Base-by-base conservation (phyloP, 2,888 invertebrate genomes). In the Sclerodermus sp. region DNA sequence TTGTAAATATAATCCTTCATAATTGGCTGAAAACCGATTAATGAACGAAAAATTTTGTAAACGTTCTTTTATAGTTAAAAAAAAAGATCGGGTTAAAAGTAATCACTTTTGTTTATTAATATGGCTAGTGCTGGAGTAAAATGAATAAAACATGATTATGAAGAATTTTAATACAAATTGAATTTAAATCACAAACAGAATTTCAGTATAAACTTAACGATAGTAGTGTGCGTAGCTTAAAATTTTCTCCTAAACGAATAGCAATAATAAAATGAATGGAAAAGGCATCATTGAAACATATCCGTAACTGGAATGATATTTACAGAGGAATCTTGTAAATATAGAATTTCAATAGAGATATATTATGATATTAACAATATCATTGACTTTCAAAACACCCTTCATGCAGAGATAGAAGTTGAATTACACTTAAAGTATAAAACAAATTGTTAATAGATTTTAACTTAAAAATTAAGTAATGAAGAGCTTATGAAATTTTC, bases 11-110 rank as follows among this genome's bases (percentile, higher is more conserved):
- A 29, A 47, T 14, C 44, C 43, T 40, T 32, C 12, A 49, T 43
- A 40, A 39, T 46, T 50, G 46, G 39, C 49, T 42, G 54, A 45
- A 23, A 23, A 23, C 42, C 42, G 43, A 8, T 23, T 23, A 10
- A 41, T 17, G 18, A 12, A n/a, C 6, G 30, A 15, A 45, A 13
- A 36, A 47, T 18, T 54, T 51, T 17, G 34, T 39, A 18, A 40
- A 6, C 16, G 40, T 42, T 46, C 31, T 36, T 45, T 41, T 36
- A 6, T 18, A 31, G 12, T 10, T 37, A 41, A 36, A 40, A 23
- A 34, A 51, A 45, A 42, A 23, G 3, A 23, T 23, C n/a, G n/a
- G n/a, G n/a, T n/a, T n/a, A 23, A 23, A 3, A 23, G 23, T 8
- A 5, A 23, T 23, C 8, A n/a, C n/a, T 23, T 23, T 23, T 5